phyloP scores from a whole-genome alignment of 53 echinoderm and acorn worm species.

The Patiria pectinifera region DNA sequence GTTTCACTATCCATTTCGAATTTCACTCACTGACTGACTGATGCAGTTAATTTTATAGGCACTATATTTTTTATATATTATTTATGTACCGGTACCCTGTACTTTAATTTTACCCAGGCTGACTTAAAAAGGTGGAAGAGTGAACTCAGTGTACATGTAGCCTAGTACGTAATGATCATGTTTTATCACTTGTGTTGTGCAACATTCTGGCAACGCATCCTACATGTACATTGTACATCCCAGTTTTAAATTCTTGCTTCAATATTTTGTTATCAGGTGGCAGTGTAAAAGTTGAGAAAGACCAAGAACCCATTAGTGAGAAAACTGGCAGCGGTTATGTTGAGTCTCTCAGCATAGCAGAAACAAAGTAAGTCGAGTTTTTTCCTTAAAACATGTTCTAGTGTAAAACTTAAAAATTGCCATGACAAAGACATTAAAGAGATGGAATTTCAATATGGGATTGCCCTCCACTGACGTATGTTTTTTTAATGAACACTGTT shows the following conservation, averaged over 20 bases:
- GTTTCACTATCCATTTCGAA: too few relatives aligned
- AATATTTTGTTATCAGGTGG: not conserved
- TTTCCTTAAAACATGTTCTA: not conserved
- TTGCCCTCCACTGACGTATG: too few relatives aligned
- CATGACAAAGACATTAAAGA: too few relatives aligned
- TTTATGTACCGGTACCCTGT: not conserved
- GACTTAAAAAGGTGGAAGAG: too few relatives aligned
- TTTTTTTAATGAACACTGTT: too few relatives aligned
- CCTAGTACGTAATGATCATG: too few relatives aligned
- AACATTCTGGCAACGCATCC: not conserved
- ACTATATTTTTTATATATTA: too few relatives aligned
- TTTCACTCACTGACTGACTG: too few relatives aligned
- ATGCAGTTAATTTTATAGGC: too few relatives aligned
- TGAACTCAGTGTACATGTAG: too few relatives aligned
- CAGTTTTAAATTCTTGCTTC: not conserved
- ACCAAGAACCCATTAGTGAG: not conserved
- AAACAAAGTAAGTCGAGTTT: conserved; percentile 85
- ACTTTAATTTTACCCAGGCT: not conserved
- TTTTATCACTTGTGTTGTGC: too few relatives aligned
- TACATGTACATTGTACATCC: not conserved
- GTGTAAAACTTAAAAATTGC: not conserved
- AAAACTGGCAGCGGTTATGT: conserved; percentile 62
- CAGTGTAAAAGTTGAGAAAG: conserved; percentile 31
- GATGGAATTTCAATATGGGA: too few relatives aligned
- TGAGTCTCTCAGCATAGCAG: conserved; percentile 86